Percentiles rank a stretch among this genome's conserved stretches.
Conservation (phyloP, 2,797 vertebrate genomes). For the Phoeniculus purpureus region DNA sequence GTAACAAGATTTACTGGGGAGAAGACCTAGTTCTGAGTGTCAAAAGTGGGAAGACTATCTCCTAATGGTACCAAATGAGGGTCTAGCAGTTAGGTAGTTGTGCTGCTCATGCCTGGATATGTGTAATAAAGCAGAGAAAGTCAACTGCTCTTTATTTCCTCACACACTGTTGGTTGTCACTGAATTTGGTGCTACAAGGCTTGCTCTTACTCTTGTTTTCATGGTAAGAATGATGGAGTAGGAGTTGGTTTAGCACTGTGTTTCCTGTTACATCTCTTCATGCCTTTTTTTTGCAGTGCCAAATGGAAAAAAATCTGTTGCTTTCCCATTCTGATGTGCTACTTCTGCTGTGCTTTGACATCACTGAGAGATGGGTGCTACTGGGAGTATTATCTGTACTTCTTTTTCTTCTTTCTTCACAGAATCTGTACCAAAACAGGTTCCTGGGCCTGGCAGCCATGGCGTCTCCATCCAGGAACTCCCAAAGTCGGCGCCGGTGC, state of each 20-base stretch:
- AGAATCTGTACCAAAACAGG: conserved; percentile 99
- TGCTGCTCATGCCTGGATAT: not conserved
- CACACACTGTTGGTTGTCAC: not conserved
- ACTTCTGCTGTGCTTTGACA: not conserved
- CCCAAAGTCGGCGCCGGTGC: conserved; percentile 89
- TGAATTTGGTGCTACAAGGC: not conserved
- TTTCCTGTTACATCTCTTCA: not conserved
- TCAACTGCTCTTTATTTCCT: not conserved
- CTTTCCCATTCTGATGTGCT: not conserved
- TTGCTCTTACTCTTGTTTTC: not conserved
- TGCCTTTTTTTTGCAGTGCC: not conserved
- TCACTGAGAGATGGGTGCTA: not conserved
- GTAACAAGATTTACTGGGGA: not conserved
- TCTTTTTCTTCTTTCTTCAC: conserved; percentile 30
- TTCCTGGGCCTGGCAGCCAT: conserved; percentile 95
- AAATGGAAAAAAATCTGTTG: not conserved
- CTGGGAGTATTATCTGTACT: not conserved
- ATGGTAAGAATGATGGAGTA: not conserved
- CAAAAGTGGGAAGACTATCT: not conserved
- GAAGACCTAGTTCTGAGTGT: not conserved
- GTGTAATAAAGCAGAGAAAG: not conserved
- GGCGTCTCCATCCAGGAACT: conserved; percentile 91
- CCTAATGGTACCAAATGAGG: not conserved
- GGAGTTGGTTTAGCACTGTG: not conserved
- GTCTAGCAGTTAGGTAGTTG: fast-evolving